A percentile compares a stretch with the other conserved stretches of the same genome.
These are phyloP conservation scores for Hydrozoanthus tunicans DNA, from an alignment of 64 coral and sea anemone species.

Conservation along the genomic window DNA sequence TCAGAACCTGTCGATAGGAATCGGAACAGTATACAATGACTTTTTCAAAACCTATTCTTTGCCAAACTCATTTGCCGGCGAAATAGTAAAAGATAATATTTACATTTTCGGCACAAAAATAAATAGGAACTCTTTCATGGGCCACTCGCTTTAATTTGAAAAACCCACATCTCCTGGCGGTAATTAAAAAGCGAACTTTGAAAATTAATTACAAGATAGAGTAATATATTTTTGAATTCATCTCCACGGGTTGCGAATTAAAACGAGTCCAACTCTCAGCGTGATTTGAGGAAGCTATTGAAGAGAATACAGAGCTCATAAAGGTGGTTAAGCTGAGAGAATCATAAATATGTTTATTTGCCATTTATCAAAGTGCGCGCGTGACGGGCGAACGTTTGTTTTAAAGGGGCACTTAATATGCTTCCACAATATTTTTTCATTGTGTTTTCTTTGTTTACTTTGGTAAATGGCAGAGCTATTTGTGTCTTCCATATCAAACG, in stretches of 20 bases:
- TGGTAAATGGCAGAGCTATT: conserved; percentile 47
- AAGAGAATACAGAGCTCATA: conserved; percentile 23
- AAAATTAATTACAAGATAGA: conserved; percentile 61
- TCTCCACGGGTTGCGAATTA: conserved; percentile 55
- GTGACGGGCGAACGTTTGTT: conserved; percentile 37
- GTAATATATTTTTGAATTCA: conserved; percentile 60
- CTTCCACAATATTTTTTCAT: conserved; percentile 29
- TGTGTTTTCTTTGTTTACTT: conserved; percentile 53
- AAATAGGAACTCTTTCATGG: conserved; percentile 52
- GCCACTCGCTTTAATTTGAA: conserved; percentile 63
- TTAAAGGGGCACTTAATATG: conserved; percentile 40
- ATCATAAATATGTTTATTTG: conserved; percentile 51
- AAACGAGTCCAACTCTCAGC: conserved; percentile 30
- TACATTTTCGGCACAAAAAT: conserved; percentile 44
- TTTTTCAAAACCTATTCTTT: conserved; percentile 29
- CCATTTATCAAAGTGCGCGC: conserved; percentile 15
- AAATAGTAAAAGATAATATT: conserved; percentile 51
- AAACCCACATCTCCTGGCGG: conserved; percentile 63
- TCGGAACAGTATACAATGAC: background rate
- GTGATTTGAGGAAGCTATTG: conserved; percentile 46
- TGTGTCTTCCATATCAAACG: conserved; percentile 49
- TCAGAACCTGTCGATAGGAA: background rate
- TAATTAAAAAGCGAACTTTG: conserved; percentile 57
- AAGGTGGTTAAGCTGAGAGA: conserved; percentile 9
- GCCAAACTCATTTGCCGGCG: conserved; percentile 59